These are phyloP conservation scores for Allobates femoralis DNA, from an alignment of 2,797 vertebrate genomes.

Conservation along the genomic window DNA sequence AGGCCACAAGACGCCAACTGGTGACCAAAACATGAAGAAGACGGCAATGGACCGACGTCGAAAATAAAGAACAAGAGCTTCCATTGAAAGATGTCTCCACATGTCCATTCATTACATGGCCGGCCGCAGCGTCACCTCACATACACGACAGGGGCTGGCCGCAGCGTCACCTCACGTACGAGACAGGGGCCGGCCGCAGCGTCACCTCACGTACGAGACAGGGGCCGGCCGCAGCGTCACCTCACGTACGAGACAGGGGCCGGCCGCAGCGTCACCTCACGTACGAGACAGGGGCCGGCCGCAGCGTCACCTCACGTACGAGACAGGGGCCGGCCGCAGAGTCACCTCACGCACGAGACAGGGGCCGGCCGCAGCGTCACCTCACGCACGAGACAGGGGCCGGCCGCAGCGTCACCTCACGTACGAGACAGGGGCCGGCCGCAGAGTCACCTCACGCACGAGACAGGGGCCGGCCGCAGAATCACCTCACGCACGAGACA, in stretches of 20 bases:
- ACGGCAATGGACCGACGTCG: too few relatives aligned
- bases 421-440: too few relatives aligned
- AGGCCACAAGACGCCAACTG: background rate
- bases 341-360: constrained; percentile 68
- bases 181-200: background rate
- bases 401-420: too few relatives aligned
- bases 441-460: background rate
- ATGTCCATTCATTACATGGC: too few relatives aligned
- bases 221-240: too few relatives aligned
- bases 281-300: background rate
- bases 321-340: constrained; percentile 78
- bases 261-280: background rate
- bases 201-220: background rate
- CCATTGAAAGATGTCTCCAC: too few relatives aligned
- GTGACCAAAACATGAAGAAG: background rate
- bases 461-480: too few relatives aligned
- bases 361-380: constrained; percentile 90
- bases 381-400: constrained; percentile 90
- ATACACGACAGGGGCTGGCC: too few relatives aligned
- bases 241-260: background rate
- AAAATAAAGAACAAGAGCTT: background rate
- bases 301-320: background rate
- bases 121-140: too few relatives aligned
- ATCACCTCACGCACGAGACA: too few relatives aligned
- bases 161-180: background rate